A percentile compares a stretch with the other conserved stretches of the same genome.
Evolutionary conservation across 2,113 vertebrate genomes (phyloP).

Genomic region (Malurus alboscapulatus): DNA sequence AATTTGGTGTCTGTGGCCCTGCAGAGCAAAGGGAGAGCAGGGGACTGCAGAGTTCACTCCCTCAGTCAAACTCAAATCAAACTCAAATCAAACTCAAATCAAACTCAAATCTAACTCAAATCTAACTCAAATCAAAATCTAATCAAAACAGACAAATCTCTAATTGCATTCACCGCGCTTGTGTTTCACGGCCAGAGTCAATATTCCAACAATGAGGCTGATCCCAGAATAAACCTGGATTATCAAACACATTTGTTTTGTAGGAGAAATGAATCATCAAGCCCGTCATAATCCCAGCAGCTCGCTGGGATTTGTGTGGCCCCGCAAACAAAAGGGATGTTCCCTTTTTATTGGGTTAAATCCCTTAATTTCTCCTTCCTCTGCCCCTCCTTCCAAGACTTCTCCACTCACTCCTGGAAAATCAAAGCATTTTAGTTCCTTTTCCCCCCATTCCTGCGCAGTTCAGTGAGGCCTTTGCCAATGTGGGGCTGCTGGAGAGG

Average conservation of each 20-base stretch:
- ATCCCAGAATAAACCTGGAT: conserved; percentile 25
- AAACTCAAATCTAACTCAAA: neutral
- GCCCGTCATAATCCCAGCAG: neutral
- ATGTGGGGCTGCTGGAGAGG: neutral
- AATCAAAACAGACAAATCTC: neutral
- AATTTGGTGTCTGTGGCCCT: too few species aligned
- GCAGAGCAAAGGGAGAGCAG: neutral
- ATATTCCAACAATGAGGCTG: neutral
- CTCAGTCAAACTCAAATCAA: neutral
- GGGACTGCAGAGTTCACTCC: neutral
- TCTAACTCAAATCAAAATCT: neutral
- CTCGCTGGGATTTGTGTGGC: neutral
- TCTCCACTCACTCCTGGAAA: neutral
- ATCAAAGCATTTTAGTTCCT: neutral
- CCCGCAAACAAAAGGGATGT: neutral
- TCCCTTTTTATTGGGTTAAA: neutral
- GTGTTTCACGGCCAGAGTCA: neutral
- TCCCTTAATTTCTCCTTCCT: neutral
- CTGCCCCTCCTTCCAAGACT: neutral
- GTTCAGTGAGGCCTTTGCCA: neutral
- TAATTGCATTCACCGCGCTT: accelerated
- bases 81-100: neutral
- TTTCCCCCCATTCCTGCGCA: neutral
- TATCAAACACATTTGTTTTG: neutral
- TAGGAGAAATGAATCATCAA: neutral